phyloP scores from a whole-genome alignment of 1,140 invertebrate species.

The Bombus fervidus region DNA sequence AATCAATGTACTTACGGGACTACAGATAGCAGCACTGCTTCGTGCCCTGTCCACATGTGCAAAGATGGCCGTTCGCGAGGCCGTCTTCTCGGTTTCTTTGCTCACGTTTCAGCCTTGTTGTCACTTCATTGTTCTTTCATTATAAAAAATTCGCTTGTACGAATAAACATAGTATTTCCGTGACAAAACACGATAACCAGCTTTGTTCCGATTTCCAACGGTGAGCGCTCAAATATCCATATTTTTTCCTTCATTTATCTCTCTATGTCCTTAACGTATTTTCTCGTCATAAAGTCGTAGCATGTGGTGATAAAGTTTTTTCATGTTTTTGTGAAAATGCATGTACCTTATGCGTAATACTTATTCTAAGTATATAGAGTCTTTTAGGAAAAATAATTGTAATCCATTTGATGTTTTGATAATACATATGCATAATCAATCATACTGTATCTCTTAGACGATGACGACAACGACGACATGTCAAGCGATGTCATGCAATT shows the following conservation, averaged over 20 bases:
- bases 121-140: conserved; percentile 23
- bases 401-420: conserved; percentile 7
- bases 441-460: conserved; percentile 21
- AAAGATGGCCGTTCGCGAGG: conserved; percentile 75
- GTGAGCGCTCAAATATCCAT: conserved; percentile 45
- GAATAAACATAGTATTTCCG: neutral
- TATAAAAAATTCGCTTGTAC: conserved; percentile 25
- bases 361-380: neutral
- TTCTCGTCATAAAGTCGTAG: conserved; percentile 18
- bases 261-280: conserved; percentile 14
- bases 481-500: conserved; percentile 50
- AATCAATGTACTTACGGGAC: conserved; percentile 60
- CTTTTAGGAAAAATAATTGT: neutral
- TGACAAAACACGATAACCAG: conserved; percentile 18
- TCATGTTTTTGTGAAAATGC: neutral
- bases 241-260: conserved; percentile 27
- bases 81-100: conserved; percentile 54
- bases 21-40: conserved; percentile 70
- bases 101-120: conserved; percentile 40
- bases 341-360: neutral
- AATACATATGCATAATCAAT: conserved; percentile 8
- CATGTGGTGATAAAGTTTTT: conserved; percentile 27
- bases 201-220: conserved; percentile 31
- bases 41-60: conserved; percentile 74
- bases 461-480: conserved; percentile 41